Percentiles rank a stretch among this genome's conserved stretches.
These are phyloP conservation scores for Anomalospiza imberbis DNA, from an alignment of 2,797 vertebrate species.

Conservation along the genomic window DNA sequence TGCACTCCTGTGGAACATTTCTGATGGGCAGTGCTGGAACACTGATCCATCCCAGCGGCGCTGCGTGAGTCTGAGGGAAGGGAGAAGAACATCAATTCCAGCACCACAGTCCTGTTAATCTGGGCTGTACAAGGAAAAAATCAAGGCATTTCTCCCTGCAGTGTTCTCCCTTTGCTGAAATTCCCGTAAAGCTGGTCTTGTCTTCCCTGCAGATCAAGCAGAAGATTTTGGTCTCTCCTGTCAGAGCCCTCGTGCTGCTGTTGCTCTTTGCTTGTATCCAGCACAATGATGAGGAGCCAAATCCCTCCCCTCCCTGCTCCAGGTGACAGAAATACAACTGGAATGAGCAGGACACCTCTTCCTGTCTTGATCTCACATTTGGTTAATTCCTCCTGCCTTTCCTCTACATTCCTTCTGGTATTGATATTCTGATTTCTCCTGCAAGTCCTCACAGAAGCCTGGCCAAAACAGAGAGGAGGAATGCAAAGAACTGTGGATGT, in stretches of 20 bases:
- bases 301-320: not conserved
- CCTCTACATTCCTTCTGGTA: not conserved
- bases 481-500: not conserved
- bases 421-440: not conserved
- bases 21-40: not conserved
- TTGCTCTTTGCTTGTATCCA: not conserved
- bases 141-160: not conserved
- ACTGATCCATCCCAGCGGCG: not conserved
- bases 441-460: not conserved
- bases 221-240: not conserved
- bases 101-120: not conserved
- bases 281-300: not conserved
- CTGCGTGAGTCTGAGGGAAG: not conserved
- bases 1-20: constrained; percentile 9
- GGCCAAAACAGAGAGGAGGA: not conserved
- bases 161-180: not conserved
- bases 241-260: not conserved
- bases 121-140: not conserved
- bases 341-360: not conserved
- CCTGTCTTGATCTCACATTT: not conserved
- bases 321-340: not conserved
- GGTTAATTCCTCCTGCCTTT: constrained; percentile 14
- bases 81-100: not conserved
- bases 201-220: not conserved
- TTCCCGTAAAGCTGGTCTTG: not conserved